phyloP scores from a whole-genome alignment of 2,797 vertebrate genomes.

The Nasua narica region DNA sequence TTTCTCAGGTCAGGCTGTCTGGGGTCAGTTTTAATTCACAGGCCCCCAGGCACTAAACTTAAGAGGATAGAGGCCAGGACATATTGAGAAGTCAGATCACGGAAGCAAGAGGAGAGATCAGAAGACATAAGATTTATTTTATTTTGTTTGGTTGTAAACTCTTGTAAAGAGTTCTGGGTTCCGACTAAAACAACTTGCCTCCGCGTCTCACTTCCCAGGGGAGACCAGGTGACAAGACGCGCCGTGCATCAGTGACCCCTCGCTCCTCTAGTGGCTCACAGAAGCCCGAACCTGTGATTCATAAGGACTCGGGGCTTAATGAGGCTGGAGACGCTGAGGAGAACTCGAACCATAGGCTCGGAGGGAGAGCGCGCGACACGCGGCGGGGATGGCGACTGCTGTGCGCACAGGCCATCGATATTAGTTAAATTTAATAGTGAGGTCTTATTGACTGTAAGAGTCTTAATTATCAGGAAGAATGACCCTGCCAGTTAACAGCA shows the following conservation, averaged over 20 bases:
- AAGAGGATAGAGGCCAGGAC: not conserved
- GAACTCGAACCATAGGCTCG: not conserved
- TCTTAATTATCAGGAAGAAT: slow-evolving; percentile 65
- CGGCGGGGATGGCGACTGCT: fast-evolving
- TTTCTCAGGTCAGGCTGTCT: not conserved
- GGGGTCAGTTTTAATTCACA: not conserved
- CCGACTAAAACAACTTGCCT: too few species aligned
- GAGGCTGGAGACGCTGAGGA: not conserved
- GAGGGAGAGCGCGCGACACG: fast-evolving
- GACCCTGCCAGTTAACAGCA: slow-evolving; percentile 58
- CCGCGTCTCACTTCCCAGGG: fast-evolving
- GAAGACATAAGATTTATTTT: fast-evolving
- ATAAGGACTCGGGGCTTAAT: not conserved
- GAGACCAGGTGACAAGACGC: not conserved
- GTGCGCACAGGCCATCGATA: not conserved
- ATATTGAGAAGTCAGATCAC: not conserved
- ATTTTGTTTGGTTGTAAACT: not conserved
- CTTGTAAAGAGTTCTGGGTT: not conserved
- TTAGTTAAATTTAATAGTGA: slow-evolving; percentile 34
- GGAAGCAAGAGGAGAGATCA: too few species aligned
- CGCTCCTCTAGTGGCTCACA: fast-evolving
- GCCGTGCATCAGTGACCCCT: fast-evolving
- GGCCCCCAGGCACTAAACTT: not conserved
- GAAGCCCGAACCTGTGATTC: not conserved
- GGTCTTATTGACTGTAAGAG: slow-evolving; percentile 13